phyloP scores from a whole-genome alignment of 2,113 vertebrate genomes.

The Mormoops blainvillei region DNA sequence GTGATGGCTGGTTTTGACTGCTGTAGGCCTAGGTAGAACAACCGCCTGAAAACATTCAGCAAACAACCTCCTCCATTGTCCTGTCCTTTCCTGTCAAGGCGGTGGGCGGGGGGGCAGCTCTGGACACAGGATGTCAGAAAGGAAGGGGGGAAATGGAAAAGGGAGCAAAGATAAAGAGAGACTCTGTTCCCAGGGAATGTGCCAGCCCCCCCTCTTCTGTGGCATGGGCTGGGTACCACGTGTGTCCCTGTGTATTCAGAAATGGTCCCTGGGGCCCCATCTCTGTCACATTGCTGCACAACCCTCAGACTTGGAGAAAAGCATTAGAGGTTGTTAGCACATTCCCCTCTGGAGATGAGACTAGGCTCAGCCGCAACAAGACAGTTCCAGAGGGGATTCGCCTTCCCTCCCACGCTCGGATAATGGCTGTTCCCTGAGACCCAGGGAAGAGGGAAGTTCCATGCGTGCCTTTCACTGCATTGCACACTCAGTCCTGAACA shows the following conservation, averaged over 20 bases:
- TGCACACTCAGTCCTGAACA: background rate
- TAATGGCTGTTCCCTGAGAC: constrained; percentile 43
- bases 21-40: background rate
- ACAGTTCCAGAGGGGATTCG: background rate
- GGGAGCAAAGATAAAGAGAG: background rate
- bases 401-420: background rate
- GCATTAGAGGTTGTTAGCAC: constrained; percentile 15
- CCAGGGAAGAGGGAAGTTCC: constrained; percentile 28
- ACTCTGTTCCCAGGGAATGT: background rate
- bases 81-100: background rate
- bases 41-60: background rate
- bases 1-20: background rate
- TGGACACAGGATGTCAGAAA: background rate
- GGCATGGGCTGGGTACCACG: background rate
- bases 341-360: constrained; percentile 32
- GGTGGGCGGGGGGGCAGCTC: background rate
- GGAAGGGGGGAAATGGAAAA: background rate
- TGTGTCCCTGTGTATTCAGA: background rate
- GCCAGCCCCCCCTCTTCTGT: background rate
- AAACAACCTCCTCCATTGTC: background rate
- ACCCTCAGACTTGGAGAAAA: background rate
- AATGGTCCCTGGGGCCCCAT: background rate
- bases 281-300: background rate
- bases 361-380: constrained; percentile 29
- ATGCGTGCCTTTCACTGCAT: background rate